Percentiles rank a stretch among this genome's conserved stretches.
These are phyloP conservation scores for Amphipyra tragopoginis DNA, from an alignment of 2,888 invertebrate species.

Conservation along the genomic window DNA sequence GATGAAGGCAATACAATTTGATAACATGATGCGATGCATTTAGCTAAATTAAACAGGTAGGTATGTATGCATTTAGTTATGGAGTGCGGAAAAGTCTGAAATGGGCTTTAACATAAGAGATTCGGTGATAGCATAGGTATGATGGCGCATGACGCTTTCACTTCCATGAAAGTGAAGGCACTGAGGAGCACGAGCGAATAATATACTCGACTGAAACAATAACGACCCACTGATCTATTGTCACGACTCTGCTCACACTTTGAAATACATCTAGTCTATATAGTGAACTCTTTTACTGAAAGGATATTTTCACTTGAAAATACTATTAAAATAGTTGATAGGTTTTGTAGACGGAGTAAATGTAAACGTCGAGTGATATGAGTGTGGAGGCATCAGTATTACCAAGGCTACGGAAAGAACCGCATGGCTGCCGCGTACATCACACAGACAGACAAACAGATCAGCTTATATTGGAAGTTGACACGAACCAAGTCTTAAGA, in stretches of 20 bases:
- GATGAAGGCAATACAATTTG: conserved; percentile 38
- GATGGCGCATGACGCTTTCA: conserved; percentile 62
- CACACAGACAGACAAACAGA: conserved; percentile 65
- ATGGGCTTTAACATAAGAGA: conserved; percentile 4
- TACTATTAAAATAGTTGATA: conserved; percentile 56
- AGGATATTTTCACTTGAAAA: conserved; percentile 54
- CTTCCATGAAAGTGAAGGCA: conserved; percentile 75
- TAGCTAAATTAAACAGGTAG: conserved; percentile 32
- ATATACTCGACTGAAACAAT: conserved; percentile 74
- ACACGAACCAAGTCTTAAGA: conserved; percentile 79
- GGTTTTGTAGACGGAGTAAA: conserved; percentile 49
- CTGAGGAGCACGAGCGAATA: conserved; percentile 74
- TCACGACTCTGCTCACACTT: conserved; percentile 58
- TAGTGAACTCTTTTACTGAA: conserved; percentile 41
- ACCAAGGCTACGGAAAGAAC: conserved; percentile 33
- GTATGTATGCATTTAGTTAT: conserved; percentile 26
- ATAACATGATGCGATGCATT: conserved; percentile 19
- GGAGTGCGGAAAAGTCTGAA: conserved; percentile 14
- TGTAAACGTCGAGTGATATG: conserved; percentile 61
- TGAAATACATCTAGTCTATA: conserved; percentile 52
- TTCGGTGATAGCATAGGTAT: conserved; percentile 2
- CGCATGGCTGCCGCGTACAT: conserved; percentile 29
- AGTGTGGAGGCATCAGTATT: conserved; percentile 47
- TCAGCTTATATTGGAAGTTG: conserved; percentile 62
- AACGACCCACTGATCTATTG: conserved; percentile 67